Conservation (phyloP, 2,888 invertebrate genomes). For the Cecidostiba fungosa region DNA sequence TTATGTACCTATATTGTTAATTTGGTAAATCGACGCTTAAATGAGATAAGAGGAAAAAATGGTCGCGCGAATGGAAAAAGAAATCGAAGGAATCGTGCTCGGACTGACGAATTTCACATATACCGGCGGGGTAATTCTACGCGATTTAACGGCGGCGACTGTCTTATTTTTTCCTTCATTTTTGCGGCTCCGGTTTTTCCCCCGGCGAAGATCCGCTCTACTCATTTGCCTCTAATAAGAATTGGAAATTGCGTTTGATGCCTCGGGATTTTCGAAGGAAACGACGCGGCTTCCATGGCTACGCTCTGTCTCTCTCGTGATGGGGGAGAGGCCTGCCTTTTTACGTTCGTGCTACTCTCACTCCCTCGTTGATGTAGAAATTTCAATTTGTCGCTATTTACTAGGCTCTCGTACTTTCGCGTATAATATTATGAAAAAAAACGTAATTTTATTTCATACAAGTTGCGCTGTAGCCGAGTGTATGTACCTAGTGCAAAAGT, state of each 20-base stretch:
- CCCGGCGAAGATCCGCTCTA: slow-evolving; percentile 51
- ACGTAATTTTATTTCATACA: no score
- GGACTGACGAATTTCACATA: slow-evolving; percentile 62
- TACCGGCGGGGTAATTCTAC: no score
- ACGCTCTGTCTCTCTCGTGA: not conserved
- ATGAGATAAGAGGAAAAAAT: no score
- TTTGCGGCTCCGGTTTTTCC: slow-evolving; percentile 58
- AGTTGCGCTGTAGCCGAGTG: no score
- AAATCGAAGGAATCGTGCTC: slow-evolving; percentile 23
- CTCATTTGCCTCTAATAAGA: slow-evolving; percentile 63
- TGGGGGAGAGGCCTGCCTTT: slow-evolving; percentile 15
- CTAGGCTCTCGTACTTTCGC: no score
- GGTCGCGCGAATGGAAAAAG: not conserved
- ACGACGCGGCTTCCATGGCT: slow-evolving; percentile 58
- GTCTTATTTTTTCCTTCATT: slow-evolving; percentile 55
- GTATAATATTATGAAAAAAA: no score
- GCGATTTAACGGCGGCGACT: slow-evolving; percentile 54
- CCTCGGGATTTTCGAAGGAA: slow-evolving; percentile 63
- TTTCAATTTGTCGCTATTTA: slow-evolving; percentile 56
- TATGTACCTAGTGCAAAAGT: no score
- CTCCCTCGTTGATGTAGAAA: slow-evolving; percentile 20
- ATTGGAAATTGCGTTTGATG: slow-evolving; percentile 65
- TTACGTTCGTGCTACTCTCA: slow-evolving; percentile 62
- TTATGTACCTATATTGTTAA: no score
- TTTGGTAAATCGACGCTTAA: no score